A percentile compares a stretch with the other conserved stretches of the same genome.
These are phyloP conservation scores for Scaptomyza montana DNA, from an alignment of 1,140 invertebrate species.

Conservation along the genomic window DNA sequence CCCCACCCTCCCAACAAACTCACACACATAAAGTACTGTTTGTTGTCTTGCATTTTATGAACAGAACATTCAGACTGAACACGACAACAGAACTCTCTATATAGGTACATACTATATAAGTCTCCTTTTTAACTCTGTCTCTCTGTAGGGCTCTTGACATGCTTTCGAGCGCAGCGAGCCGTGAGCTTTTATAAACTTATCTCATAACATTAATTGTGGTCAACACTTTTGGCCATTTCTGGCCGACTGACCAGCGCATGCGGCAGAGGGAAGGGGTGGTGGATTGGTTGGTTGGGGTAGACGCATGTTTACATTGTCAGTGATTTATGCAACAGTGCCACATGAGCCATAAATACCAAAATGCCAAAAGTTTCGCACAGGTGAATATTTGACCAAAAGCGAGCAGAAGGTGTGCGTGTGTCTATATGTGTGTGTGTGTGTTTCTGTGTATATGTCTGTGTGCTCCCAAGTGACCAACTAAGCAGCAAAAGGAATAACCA, in stretches of 20 bases:
- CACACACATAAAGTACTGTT: neutral
- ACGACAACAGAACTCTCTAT: neutral
- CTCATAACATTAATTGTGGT: slow-evolving; percentile 83
- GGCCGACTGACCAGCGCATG: slow-evolving; percentile 46
- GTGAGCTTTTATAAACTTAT: slow-evolving; percentile 79
- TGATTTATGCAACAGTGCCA: slow-evolving; percentile 82
- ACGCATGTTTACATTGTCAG: slow-evolving; percentile 75
- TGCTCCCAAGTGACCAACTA: slow-evolving; percentile 78
- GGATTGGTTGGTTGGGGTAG: neutral
- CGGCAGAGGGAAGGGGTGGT: no score
- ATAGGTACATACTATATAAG: no score
- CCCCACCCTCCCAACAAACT: neutral
- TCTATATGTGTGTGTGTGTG: slow-evolving; percentile 13
- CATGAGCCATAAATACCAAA: slow-evolving; percentile 82
- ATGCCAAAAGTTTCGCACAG: slow-evolving; percentile 78
- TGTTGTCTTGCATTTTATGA: slow-evolving; percentile 72
- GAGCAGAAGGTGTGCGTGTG: slow-evolving; percentile 16
- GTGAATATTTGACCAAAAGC: slow-evolving; percentile 34
- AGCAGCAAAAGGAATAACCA: slow-evolving; percentile 70
- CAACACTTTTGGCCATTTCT: slow-evolving; percentile 79
- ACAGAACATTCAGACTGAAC: slow-evolving; percentile 16
- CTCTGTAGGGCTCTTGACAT: slow-evolving; percentile 30
- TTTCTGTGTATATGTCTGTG: slow-evolving; percentile 5
- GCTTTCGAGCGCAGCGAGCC: slow-evolving; percentile 51
- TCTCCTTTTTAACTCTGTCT: neutral